Conservation (phyloP, 2,797 vertebrate species). For the Cephalopachus bancanus region DNA sequence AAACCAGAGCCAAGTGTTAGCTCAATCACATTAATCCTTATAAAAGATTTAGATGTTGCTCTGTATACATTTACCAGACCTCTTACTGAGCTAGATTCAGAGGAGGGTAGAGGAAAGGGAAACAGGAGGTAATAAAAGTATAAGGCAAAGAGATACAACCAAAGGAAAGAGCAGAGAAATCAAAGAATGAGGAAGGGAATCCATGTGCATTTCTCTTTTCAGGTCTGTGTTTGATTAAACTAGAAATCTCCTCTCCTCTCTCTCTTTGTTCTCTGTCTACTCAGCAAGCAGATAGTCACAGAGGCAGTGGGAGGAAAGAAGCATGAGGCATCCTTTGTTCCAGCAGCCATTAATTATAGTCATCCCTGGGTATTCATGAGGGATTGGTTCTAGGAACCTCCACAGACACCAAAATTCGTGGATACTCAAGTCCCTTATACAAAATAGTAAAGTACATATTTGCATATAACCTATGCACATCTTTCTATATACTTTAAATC, state of each 20-base stretch:
- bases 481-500: not conserved
- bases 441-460: not conserved
- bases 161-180: not conserved
- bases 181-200: not conserved
- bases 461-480: not conserved
- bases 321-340: not conserved
- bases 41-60: conserved; percentile 23
- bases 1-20: not conserved
- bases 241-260: not conserved
- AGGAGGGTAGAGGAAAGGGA: not conserved
- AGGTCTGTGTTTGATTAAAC: not conserved
- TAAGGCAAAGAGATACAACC: not conserved
- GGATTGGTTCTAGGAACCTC: not conserved
- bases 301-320: not conserved
- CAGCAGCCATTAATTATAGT: not conserved
- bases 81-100: conserved; percentile 38
- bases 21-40: not conserved
- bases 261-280: not conserved
- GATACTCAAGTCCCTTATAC: not conserved
- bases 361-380: not conserved
- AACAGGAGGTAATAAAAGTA: not conserved
- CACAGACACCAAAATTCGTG: not conserved
- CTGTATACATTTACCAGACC: conserved; percentile 36
- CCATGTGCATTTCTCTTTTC: not conserved
- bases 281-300: not conserved